Base-by-base conservation (phyloP, 2,888 invertebrate species). In the Charanyca ferruginea region DNA sequence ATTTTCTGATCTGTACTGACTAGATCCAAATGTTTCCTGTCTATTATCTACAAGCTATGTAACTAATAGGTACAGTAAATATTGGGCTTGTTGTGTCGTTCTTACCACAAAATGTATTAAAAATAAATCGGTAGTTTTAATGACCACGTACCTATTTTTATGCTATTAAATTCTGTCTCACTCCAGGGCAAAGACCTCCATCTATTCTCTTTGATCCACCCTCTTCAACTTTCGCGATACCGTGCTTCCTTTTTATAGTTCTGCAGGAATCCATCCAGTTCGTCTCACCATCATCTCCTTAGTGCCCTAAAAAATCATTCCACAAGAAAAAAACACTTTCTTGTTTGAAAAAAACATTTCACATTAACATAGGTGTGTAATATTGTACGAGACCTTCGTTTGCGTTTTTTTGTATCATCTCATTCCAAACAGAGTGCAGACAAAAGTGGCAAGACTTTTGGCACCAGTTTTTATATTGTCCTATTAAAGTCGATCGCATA, bases 371-470 rank as follows among this genome's bases (percentile, higher is more conserved):
- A 38, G 38, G 38, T 38, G 16, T 4, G 38, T 38, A 38, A 38
- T 16, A 38, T 4, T 32, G 9, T 32, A 32, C 2, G 32, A 32
- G 11, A 32, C 32, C 9, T 11, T 32, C 11, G 32, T 16, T 13
- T 2, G 38, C n/a, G 23, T 41, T 11, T 16, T 13, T 42, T 23
- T 20, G 11, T n/a, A 32, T n/a, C 18, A 42, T 42, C 42, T 2
- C 7, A n/a, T 5, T 3, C 38, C 38, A 38, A 16, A 3, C 13
- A 38, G 16, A 38, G 38, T 38, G 35, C 13, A 52, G 11, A 67
- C 54, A 60, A 74, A 67, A 41, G 32, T 65, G 74, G 44, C 55
- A 25, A 18, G 49, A 73, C 11, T 53, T 74, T 75, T 72, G 71
- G 68, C 75, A 75, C 32, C 16, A 20, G 22, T 58, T 38, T 54